phyloP scores from a whole-genome alignment of 30 jellyfish, hydroid and myxozoan genomes.

The Morbakka virulenta region DNA sequence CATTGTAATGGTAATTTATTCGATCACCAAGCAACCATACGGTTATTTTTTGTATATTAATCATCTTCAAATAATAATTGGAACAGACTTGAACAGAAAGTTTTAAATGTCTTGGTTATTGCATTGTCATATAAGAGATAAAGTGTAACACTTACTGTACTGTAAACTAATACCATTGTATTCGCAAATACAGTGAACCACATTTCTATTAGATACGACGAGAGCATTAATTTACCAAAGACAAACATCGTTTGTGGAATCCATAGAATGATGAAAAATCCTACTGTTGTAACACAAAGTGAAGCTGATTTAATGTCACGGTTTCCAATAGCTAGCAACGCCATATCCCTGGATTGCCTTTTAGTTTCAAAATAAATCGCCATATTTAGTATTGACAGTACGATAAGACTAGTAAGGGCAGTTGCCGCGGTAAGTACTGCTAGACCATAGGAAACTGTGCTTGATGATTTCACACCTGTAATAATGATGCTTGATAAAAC shows the following conservation, averaged over 20 bases:
- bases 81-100: too few species aligned
- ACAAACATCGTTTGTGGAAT: conserved; percentile 68
- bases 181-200: conserved; percentile 28
- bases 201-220: conserved; percentile 69
- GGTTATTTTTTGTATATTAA: too few species aligned
- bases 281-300: conserved; percentile 40
- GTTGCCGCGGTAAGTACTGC: conserved; percentile 54
- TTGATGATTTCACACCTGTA: conserved; percentile 46
- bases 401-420: conserved; percentile 33
- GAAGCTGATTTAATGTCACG: conserved; percentile 24
- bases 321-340: not conserved
- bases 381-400: conserved; percentile 19
- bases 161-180: not conserved
- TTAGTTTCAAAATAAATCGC: conserved; percentile 18
- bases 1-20: too few species aligned
- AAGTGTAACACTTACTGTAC: not conserved
- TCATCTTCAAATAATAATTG: too few species aligned
- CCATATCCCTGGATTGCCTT: conserved; percentile 16
- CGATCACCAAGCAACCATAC: too few species aligned
- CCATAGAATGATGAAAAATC: conserved; percentile 22
- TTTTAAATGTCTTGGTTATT: too few species aligned
- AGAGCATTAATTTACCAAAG: conserved; percentile 47
- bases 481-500: conserved; percentile 37
- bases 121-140: not conserved
- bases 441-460: conserved; percentile 59